Evolutionary conservation across 1,140 invertebrate species (phyloP).

Genomic region (Scylla paramamosain): DNA sequence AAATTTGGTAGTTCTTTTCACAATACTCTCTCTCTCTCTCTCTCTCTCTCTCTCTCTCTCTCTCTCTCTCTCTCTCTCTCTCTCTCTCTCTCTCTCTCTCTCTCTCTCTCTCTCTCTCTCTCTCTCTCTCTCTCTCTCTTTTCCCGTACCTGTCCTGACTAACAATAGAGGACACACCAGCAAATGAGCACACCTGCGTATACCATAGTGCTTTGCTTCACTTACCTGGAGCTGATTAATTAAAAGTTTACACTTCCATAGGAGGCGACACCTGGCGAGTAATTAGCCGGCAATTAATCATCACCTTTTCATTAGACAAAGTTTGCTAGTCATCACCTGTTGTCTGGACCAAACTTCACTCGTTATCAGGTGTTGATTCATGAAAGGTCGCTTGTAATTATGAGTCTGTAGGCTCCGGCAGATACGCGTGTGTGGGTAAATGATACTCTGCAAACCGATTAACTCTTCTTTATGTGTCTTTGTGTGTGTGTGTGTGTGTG

Average conservation of each 20-base stretch:
- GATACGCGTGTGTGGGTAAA: not conserved
- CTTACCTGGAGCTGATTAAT: not conserved
- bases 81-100: not conserved
- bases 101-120: too few relatives aligned
- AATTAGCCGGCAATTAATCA: not conserved
- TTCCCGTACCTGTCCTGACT: too few relatives aligned
- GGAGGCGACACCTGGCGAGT: not conserved
- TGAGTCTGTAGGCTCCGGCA: too few relatives aligned
- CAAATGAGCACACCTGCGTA: too few relatives aligned
- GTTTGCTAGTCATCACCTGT: not conserved
- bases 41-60: too few relatives aligned
- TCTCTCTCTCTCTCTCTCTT: too few relatives aligned
- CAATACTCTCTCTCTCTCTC: too few relatives aligned
- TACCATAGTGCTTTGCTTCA: not conserved
- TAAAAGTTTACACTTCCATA: not conserved
- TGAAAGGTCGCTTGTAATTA: not conserved
- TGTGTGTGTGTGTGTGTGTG: too few relatives aligned
- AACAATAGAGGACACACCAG: too few relatives aligned
- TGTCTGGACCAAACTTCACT: not conserved
- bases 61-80: slow-evolving; percentile 10
- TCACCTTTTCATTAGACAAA: not conserved
- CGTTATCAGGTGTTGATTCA: not conserved
- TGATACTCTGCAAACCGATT: not conserved
- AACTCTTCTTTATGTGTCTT: not conserved
- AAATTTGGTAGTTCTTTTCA: too few relatives aligned